Conservation (phyloP, 2,888 invertebrate species). For the Melinaea menophilus region DNA sequence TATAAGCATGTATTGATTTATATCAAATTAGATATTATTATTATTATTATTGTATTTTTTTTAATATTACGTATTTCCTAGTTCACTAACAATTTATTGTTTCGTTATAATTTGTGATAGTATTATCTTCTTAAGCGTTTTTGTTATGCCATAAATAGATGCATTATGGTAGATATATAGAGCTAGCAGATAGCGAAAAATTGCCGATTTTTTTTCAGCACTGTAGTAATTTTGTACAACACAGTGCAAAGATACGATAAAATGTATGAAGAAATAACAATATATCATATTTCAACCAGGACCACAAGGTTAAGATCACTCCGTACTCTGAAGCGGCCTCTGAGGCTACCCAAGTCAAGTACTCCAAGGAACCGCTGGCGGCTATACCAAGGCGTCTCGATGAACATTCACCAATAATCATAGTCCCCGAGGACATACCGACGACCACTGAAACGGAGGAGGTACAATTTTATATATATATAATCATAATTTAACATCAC, state of each 20-base stretch:
- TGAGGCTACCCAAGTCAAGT: constrained; percentile 53
- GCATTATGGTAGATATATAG: not conserved
- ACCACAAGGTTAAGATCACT: constrained; percentile 64
- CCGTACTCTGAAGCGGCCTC: constrained; percentile 61
- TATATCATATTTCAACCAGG: constrained; percentile 39
- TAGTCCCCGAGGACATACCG: constrained; percentile 47
- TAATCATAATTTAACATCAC: constrained; percentile 20
- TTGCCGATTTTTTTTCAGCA: not conserved
- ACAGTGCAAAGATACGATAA: not conserved
- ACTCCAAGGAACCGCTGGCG: constrained; percentile 43
- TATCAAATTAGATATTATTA: not conserved
- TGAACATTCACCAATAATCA: constrained; percentile 41
- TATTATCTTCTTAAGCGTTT: not conserved
- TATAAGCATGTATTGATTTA: constrained; percentile 1
- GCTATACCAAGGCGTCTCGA: constrained; percentile 48
- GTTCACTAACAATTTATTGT: not conserved
- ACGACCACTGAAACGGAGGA: constrained; percentile 62
- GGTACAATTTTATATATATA: constrained; percentile 42
- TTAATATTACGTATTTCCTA: not conserved
- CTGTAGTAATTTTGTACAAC: not conserved
- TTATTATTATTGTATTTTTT: not conserved
- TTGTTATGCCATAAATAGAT: not conserved
- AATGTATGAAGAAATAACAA: constrained; percentile 5
- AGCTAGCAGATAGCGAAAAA: not conserved
- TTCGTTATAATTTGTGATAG: not conserved